A percentile compares a stretch with the other conserved stretches of the same genome.
These are phyloP conservation scores for Pseudanteris insignis DNA, from an alignment of 2,888 invertebrate species.

Conservation along the genomic window DNA sequence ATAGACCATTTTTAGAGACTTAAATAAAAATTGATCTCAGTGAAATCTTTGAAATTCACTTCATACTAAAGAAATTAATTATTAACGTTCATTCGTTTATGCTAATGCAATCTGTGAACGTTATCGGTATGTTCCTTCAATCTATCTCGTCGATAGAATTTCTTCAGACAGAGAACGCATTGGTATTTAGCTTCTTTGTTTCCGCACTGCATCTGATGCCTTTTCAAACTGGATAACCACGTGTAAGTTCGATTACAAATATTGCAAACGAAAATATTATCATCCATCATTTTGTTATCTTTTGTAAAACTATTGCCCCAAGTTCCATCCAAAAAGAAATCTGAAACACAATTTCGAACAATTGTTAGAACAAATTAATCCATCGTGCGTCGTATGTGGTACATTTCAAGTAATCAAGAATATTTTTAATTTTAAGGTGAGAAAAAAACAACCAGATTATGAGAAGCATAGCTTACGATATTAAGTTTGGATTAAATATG, in stretches of 20 bases:
- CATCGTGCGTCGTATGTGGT: too few relatives aligned
- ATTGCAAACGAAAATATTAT: conserved; percentile 59
- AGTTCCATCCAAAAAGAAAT: conserved; percentile 19
- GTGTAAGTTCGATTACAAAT: conserved; percentile 59
- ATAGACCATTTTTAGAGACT: background rate
- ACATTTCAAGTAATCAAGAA: too few relatives aligned
- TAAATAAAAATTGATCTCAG: background rate
- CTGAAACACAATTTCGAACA: conserved; percentile 32
- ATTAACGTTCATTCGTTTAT: background rate
- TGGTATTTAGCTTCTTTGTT: conserved; percentile 82
- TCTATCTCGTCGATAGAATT: conserved; percentile 52
- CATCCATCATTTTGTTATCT: conserved; percentile 34
- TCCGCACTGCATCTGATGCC: conserved; percentile 62
- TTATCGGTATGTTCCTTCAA: conserved; percentile 47
- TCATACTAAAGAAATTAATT: too few relatives aligned
- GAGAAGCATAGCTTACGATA: conserved; percentile 21
- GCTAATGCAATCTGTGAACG: conserved; percentile 31
- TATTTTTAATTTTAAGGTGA: background rate
- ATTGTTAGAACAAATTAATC: conserved; percentile 10
- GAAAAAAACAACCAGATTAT: background rate
- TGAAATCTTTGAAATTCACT: background rate
- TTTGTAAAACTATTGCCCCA: conserved; percentile 24
- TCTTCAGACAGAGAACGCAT: conserved; percentile 75
- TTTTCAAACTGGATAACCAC: conserved; percentile 61
- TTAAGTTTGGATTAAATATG: conserved; percentile 9